phyloP scores from a whole-genome alignment of 37 sponge, comb jelly and placozoan species.

The Ianthella basta region DNA sequence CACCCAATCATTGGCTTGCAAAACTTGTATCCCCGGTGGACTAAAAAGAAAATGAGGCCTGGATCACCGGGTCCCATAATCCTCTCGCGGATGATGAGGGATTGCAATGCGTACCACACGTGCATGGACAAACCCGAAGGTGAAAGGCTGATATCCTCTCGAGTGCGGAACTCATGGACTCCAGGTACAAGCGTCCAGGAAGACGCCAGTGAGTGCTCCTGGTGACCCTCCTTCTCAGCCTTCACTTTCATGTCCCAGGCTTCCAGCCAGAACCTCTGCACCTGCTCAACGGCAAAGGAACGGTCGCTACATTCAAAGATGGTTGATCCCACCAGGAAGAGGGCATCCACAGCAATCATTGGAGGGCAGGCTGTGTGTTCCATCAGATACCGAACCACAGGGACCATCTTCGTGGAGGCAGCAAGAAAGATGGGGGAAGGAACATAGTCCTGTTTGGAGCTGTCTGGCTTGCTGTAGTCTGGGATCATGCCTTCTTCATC shows the following conservation, averaged over 20 bases:
- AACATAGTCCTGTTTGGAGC: constrained; percentile 45
- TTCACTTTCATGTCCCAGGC: constrained; percentile 37
- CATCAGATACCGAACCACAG: constrained; percentile 59
- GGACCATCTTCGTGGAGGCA: constrained; percentile 72
- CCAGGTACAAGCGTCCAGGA: constrained; percentile 41
- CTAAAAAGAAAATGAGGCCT: constrained; percentile 69
- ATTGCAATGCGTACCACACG: constrained; percentile 66
- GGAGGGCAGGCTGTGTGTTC: constrained; percentile 54
- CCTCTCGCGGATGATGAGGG: constrained; percentile 80
- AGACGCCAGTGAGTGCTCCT: constrained; percentile 26
- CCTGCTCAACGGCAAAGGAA: constrained; percentile 38
- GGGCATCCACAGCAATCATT: constrained; percentile 63
- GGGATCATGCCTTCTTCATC: constrained; percentile 50
- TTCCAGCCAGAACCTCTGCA: not conserved
- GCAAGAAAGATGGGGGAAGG: constrained; percentile 86
- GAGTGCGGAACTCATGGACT: constrained; percentile 47
- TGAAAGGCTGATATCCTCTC: constrained; percentile 39
- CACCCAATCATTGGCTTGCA: constrained; percentile 26
- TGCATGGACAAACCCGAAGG: not conserved
- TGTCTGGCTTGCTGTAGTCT: constrained; percentile 48
- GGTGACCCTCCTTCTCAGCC: constrained; percentile 27
- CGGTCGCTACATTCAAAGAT: constrained; percentile 67
- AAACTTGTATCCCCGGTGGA: constrained; percentile 22
- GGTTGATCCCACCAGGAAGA: constrained; percentile 71
- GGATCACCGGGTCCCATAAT: constrained; percentile 77